Evolutionary conservation across 23 tunicate species (phyloP).

Genomic region (Trididemnum miniatum): DNA sequence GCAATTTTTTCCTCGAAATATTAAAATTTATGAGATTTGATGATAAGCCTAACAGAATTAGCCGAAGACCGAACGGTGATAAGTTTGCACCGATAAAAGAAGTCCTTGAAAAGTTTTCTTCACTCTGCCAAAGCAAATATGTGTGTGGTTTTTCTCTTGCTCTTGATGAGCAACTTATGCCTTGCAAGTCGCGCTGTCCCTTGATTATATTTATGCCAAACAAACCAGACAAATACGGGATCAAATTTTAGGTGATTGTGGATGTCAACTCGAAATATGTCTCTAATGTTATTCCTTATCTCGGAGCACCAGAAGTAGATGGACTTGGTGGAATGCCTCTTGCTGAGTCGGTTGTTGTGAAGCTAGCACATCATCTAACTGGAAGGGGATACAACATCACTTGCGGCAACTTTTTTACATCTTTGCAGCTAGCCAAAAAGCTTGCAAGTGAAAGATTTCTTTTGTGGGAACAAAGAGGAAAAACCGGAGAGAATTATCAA

Average conservation of each 20-base stretch:
- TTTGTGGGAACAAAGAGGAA: constrained; percentile 10
- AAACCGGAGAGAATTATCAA: constrained; percentile 2
- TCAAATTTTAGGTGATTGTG: constrained; percentile 16
- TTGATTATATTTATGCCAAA: constrained; percentile 10
- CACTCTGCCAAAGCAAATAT: constrained; percentile 17
- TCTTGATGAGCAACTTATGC: constrained; percentile 23
- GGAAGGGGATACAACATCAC: constrained; percentile 19
- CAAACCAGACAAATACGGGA: no score
- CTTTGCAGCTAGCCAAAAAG: neutral
- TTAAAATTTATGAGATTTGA: constrained; percentile 17
- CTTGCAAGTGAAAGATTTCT: neutral
- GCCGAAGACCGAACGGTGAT: neutral
- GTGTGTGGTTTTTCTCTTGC: constrained; percentile 4
- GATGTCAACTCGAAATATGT: constrained; percentile 13
- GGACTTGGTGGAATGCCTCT: constrained; percentile 7
- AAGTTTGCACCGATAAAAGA: constrained; percentile 23
- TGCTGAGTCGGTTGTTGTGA: neutral
- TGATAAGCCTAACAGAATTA: constrained; percentile 13
- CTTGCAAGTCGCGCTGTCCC: constrained; percentile 6
- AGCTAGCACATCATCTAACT: neutral
- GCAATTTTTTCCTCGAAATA: neutral
- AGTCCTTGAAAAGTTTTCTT: constrained; percentile 1
- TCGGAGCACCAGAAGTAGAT: constrained; percentile 6
- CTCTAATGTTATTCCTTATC: neutral
- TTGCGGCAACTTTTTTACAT: constrained; percentile 8